Evolutionary conservation across 2,888 invertebrate species (phyloP).

Genomic region (Melitaea athalia): DNA sequence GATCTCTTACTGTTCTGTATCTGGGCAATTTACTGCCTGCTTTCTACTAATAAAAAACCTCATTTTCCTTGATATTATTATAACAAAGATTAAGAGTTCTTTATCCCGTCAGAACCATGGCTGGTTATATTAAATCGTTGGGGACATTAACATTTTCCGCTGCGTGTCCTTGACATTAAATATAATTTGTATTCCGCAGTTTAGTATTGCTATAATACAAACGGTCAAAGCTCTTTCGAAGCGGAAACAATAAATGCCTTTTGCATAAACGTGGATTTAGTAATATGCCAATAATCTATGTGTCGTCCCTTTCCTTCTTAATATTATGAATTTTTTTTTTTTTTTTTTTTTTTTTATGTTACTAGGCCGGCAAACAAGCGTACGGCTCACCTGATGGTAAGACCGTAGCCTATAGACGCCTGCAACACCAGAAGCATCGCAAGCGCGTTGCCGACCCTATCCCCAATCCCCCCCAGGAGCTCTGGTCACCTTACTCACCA

Average conservation of each 20-base stretch:
- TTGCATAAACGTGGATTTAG: conserved; percentile 11
- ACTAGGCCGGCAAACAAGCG: too few species aligned
- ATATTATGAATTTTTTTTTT: not conserved
- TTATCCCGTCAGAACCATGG: conserved; percentile 33
- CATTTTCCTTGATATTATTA: conserved; percentile 23
- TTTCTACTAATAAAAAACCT: conserved; percentile 1
- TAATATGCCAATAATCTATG: not conserved
- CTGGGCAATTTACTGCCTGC: not conserved
- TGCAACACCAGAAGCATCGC: too few species aligned
- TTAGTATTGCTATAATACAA: conserved; percentile 29
- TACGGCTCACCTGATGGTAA: too few species aligned
- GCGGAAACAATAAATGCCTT: conserved; percentile 27
- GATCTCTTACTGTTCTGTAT: not conserved
- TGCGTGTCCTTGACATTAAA: conserved; percentile 36
- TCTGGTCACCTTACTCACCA: too few species aligned
- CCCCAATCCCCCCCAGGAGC: too few species aligned
- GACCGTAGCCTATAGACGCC: too few species aligned
- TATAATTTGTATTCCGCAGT: conserved; percentile 34
- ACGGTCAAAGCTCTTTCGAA: conserved; percentile 29
- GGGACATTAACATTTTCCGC: conserved; percentile 33
- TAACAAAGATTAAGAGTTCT: conserved; percentile 32
- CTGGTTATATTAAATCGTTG: conserved; percentile 33
- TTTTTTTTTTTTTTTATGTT: too few species aligned
- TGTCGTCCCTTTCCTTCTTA: not conserved
- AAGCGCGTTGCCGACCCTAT: too few species aligned